Evolutionary conservation across 2,888 invertebrate genomes (phyloP).

Genomic region (Machimus rusticus): DNA sequence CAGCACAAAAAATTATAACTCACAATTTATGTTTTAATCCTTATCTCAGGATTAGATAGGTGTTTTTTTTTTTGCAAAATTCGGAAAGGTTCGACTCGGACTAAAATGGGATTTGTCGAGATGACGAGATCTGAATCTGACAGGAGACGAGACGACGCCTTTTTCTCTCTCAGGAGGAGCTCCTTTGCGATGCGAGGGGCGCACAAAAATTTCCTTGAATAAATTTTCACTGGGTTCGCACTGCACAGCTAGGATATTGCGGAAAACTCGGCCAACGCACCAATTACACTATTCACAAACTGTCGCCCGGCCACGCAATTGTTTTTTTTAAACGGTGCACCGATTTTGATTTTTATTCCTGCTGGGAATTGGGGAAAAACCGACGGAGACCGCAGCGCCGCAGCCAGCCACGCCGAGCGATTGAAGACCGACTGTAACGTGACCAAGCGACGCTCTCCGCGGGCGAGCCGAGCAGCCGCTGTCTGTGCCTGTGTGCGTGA

Average conservation of each 20-base stretch:
- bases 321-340: background rate
- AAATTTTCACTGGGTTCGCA: background rate
- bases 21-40: background rate
- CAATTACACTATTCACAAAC: background rate
- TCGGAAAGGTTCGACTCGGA: background rate
- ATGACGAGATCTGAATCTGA: background rate
- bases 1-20: background rate
- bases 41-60: background rate
- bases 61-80: background rate
- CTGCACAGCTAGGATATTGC: background rate
- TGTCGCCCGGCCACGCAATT: background rate
- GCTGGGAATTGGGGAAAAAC: background rate
- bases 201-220: background rate
- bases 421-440: background rate
- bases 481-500: background rate
- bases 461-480: background rate
- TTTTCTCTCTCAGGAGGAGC: background rate
- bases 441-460: background rate
- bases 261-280: background rate
- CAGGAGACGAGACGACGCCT: background rate
- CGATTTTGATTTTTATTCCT: background rate
- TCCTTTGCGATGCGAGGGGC: background rate
- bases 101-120: background rate
- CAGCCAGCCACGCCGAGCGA: background rate
- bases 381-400: background rate